Evolutionary conservation across 2,888 invertebrate species (phyloP).

Genomic region (Eristalis tenax): DNA sequence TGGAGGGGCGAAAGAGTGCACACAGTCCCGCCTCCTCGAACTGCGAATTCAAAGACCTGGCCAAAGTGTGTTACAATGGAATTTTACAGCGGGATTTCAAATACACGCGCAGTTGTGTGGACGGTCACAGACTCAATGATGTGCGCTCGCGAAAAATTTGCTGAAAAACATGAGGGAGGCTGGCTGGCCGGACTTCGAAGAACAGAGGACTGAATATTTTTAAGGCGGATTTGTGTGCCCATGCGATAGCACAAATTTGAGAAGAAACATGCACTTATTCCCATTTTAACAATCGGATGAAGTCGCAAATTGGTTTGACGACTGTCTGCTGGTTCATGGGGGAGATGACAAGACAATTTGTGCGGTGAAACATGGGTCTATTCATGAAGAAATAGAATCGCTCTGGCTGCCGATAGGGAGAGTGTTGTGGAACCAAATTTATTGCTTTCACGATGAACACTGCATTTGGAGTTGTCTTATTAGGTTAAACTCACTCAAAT

Average conservation of each 20-base stretch:
- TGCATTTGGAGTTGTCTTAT: no score
- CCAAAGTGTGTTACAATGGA: conserved; percentile 49
- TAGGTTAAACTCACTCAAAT: no score
- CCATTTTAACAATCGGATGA: background rate
- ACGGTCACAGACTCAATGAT: conserved; percentile 2
- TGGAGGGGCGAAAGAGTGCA: background rate
- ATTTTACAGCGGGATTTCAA: conserved; percentile 33
- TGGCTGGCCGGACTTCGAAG: no score
- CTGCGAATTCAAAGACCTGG: conserved; percentile 23
- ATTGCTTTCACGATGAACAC: no score
- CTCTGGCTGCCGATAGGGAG: no score
- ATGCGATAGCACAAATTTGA: background rate
- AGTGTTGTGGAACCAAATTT: no score
- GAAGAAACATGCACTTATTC: background rate
- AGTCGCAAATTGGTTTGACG: background rate
- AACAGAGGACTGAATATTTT: background rate
- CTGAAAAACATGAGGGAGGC: background rate
- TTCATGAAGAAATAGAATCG: no score
- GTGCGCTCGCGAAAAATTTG: background rate
- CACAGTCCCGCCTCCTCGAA: background rate
- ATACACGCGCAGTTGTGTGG: conserved; percentile 27
- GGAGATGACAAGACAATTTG: no score
- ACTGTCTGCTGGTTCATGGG: no score
- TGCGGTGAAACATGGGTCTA: no score
- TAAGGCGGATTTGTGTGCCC: background rate